Base-by-base conservation (phyloP, 2,797 vertebrate species). In the Micromesistius poutassou region DNA sequence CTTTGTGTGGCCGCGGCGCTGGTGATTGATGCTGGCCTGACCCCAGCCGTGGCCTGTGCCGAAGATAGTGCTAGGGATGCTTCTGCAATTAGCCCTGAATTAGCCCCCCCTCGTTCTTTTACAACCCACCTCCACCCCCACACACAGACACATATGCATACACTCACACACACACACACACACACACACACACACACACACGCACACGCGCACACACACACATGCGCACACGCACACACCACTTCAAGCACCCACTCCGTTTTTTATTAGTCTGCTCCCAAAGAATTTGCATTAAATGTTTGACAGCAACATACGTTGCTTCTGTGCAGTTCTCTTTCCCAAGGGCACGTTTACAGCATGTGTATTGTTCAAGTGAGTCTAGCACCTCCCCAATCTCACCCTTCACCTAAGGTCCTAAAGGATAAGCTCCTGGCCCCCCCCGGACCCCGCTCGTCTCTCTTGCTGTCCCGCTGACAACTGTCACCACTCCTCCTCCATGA, bases 71-170 rank as follows among this genome's bases (percentile, higher is more conserved):
- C 92, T 90, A 92, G 93, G 90, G 91, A 83, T 30, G 85, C 90
- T 91, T 90, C 91, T 86, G 93, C 94, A 96, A 95, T 96, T 95
- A 96, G 93, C 89, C 89, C 91, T 81, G 81, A 91, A 94, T 94
- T 93, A 94, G 88, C 93, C 92, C 87, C 92, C 87, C 35, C 10
- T 30, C 68, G 3, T 14, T 71, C 68, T 31, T 31, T 30, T 30
- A 31, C 68, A 62, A 62, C 22, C n/a, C 46, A 50, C 22, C 55
- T 25, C 55, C n/a, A n/a, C 55, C 55, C 2, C 5, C 22, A 2
- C 4, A 1, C 22, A 25, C n/a, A 25, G 22, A 62, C 0, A 62
- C 55, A 55, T 19, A 55, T 5, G 7, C 5, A 1, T 19, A 55
- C 5, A 50, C 46, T 22, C 46, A 50, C 19, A 50, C 46, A 50